Conservation (phyloP, 1,140 invertebrate species). For the Pachypeltis micranthus region DNA sequence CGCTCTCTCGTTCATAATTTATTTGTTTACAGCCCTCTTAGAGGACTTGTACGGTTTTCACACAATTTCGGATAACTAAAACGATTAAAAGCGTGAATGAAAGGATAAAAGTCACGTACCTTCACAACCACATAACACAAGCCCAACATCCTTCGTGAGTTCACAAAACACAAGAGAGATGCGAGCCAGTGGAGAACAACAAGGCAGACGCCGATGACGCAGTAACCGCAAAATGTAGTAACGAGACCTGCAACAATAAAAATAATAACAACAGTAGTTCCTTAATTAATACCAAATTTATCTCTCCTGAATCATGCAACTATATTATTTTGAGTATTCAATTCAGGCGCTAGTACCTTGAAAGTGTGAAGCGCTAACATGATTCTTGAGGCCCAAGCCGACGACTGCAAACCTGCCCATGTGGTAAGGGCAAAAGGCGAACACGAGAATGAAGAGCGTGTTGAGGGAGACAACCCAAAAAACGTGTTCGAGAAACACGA, state of each 20-base stretch:
- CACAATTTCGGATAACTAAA: too few species aligned
- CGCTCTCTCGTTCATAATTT: too few species aligned
- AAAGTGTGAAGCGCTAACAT: constrained; percentile 70
- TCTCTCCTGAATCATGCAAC: too few species aligned
- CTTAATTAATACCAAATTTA: too few species aligned
- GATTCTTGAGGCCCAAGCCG: constrained; percentile 60
- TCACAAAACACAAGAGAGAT: constrained; percentile 59
- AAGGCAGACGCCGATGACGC: constrained; percentile 73
- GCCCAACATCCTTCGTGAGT: constrained; percentile 75
- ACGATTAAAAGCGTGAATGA: too few species aligned
- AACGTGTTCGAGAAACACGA: constrained; percentile 92
- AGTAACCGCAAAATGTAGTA: constrained; percentile 87
- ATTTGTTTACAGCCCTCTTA: too few species aligned
- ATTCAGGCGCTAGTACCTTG: constrained; percentile 53
- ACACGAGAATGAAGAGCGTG: constrained; percentile 86
- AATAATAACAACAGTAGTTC: constrained; percentile 1
- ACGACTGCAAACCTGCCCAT: constrained; percentile 78
- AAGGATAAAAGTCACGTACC: too few species aligned
- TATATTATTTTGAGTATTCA: too few species aligned
- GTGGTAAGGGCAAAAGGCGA: constrained; percentile 93
- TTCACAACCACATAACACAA: constrained; percentile 97
- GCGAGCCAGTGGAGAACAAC: constrained; percentile 71
- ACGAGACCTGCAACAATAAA: constrained; percentile 45
- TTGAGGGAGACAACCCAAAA: constrained; percentile 98
- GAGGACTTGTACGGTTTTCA: too few species aligned